phyloP scores from a whole-genome alignment of 1,140 invertebrate species.

The Camponotus pennsylvanicus region DNA sequence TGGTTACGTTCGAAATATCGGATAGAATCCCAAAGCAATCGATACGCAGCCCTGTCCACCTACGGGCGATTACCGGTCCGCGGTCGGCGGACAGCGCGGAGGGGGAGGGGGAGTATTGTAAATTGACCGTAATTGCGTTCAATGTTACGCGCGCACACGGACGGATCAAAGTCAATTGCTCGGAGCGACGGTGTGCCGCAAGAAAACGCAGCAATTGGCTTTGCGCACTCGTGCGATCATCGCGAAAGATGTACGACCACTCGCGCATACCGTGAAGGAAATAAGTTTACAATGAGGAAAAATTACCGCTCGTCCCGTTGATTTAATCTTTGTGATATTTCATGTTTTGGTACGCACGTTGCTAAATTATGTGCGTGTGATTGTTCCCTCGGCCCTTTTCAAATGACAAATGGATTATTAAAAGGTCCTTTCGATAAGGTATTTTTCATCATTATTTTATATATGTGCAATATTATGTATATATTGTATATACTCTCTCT shows the following conservation, averaged over 20 bases:
- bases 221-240: conserved; percentile 54
- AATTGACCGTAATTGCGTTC: conserved; percentile 85
- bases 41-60: conserved; percentile 65
- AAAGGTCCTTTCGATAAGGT: background rate
- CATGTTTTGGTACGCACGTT: background rate
- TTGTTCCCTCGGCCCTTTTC: background rate
- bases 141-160: conserved; percentile 84
- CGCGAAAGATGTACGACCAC: conserved; percentile 21
- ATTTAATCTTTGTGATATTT: background rate
- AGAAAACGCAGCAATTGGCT: conserved; percentile 78
- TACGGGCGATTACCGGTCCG: conserved; percentile 65
- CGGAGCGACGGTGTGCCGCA: conserved; percentile 73
- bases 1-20: conserved; percentile 58
- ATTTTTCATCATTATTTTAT: background rate
- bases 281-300: background rate
- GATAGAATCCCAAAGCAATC: conserved; percentile 50
- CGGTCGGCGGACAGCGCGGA: conserved; percentile 23
- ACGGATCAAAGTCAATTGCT: conserved; percentile 84
- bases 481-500: too few relatives aligned
- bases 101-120: conserved; percentile 75
- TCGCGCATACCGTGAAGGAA: background rate
- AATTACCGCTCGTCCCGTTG: conserved; percentile 16
- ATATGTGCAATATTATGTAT: background rate
- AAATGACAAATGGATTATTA: background rate
- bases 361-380: background rate